phyloP scores from a whole-genome alignment of 2,797 vertebrate species.

The Sparidentex hasta region DNA sequence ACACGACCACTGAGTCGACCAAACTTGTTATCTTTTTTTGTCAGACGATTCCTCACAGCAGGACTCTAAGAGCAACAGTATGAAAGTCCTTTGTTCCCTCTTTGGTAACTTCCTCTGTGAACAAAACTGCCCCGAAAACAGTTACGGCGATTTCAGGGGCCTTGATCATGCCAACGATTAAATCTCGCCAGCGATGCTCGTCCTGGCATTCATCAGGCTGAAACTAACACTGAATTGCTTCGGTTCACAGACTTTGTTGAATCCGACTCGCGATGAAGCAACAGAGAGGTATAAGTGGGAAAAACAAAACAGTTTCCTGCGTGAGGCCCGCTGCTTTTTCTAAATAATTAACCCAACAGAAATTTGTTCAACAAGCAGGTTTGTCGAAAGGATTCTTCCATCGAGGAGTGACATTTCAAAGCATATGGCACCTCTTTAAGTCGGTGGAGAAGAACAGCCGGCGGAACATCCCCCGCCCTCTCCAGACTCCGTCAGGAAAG shows the following conservation, averaged over 20 bases:
- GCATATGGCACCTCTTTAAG: conserved; percentile 78
- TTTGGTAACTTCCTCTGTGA: background rate
- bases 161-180: background rate
- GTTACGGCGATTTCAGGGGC: background rate
- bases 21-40: background rate
- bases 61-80: background rate
- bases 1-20: background rate
- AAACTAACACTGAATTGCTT: background rate
- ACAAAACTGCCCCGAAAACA: background rate
- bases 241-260: background rate
- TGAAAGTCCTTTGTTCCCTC: background rate
- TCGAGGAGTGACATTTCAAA: conserved; percentile 68
- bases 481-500: conserved; percentile 68
- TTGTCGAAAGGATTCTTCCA: conserved; percentile 28
- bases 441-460: conserved; percentile 73
- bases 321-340: background rate
- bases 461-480: conserved; percentile 45
- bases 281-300: background rate
- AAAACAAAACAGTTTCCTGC: background rate
- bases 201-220: background rate
- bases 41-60: background rate
- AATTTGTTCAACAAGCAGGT: conserved; percentile 17
- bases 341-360: conserved; percentile 23
- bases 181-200: background rate
- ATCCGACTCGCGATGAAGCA: background rate